Conservation (phyloP, 2,797 vertebrate species). For the Tauraco hartlaubi region DNA sequence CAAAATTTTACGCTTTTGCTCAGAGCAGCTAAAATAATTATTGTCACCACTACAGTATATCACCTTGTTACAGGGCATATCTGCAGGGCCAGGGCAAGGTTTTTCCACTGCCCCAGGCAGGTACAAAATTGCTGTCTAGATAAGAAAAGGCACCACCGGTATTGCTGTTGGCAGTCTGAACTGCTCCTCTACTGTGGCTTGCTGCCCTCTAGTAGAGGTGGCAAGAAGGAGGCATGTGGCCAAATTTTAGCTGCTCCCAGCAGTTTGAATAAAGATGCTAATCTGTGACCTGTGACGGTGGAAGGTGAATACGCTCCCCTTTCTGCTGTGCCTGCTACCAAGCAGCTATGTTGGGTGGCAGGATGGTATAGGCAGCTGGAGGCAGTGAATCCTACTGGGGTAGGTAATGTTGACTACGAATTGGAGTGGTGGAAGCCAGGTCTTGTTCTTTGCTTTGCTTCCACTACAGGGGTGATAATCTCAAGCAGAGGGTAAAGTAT, state of each 20-base stretch:
- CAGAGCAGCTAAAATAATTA: slow-evolving; percentile 2
- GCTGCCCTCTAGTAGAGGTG: neutral
- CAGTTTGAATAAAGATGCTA: neutral
- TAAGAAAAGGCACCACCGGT: neutral
- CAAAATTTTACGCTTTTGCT: neutral
- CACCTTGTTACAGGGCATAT: neutral
- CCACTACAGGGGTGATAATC: neutral
- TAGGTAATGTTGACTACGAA: neutral
- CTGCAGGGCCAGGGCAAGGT: neutral
- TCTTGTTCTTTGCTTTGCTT: neutral
- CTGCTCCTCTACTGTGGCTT: neutral
- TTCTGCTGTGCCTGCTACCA: neutral
- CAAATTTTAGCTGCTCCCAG: neutral
- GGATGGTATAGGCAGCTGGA: neutral
- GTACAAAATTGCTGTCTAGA: neutral
- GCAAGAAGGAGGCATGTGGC: neutral
- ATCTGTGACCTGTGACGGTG: neutral
- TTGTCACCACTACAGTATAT: neutral
- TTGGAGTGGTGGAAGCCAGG: neutral
- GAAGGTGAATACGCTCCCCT: neutral
- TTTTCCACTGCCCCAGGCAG: slow-evolving; percentile 36
- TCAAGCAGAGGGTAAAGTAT: neutral
- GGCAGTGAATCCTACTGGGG: neutral
- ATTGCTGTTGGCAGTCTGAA: neutral
- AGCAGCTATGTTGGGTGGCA: neutral